Evolutionary conservation across 2,113 vertebrate genomes (phyloP), one percentile per base, ranked within the genome.

Genomic region (Anthoscopus minutus): DNA sequence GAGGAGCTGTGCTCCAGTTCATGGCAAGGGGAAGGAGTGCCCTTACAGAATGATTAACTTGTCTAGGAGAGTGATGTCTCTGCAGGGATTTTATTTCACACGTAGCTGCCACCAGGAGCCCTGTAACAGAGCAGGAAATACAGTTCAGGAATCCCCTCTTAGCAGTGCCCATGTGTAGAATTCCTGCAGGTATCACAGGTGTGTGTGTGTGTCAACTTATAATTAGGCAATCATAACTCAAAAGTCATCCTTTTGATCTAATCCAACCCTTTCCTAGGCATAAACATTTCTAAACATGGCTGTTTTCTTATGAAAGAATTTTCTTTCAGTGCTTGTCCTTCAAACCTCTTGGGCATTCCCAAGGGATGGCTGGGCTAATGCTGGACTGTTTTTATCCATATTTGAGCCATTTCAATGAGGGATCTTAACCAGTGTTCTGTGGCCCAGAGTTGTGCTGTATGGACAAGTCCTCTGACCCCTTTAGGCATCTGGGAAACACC

Each of bases 11-110:
- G 50, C 38, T 53, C 27, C 57, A 15, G 60, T 48, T 66, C 92
- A 20, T 6, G 19, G 94, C 33, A 10, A 77, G 93, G 87, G 85
- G 87, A 58, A 77, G 83, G 78, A 92, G 37, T 33, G 62, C 40
- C 92, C 93, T 86, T 12, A 51, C 27, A 37, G 73, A 66, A 70
- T 94, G 89, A 97, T 96, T 95, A 96, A 94, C 85, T 90, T 96
- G 92, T 96, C 69, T 45, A 72, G 69, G 93, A 94, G 88, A 94
- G 57, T 84, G 50, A 96, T 86, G 80, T 67, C 80, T 90, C 89
- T 83, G 56, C 44, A 58, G 94, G 78, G 86, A 62, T 95, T 94
- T 93, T n/a, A 31, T 57, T 84, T 70, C 51, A n/a, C 44, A 1
- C 66, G 72, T 35, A 89, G 74, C 86, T 90, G 65, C 78, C 92